phyloP scores from a whole-genome alignment of 2,113 vertebrate species.

The Sarotherodon lohbergeri region DNA sequence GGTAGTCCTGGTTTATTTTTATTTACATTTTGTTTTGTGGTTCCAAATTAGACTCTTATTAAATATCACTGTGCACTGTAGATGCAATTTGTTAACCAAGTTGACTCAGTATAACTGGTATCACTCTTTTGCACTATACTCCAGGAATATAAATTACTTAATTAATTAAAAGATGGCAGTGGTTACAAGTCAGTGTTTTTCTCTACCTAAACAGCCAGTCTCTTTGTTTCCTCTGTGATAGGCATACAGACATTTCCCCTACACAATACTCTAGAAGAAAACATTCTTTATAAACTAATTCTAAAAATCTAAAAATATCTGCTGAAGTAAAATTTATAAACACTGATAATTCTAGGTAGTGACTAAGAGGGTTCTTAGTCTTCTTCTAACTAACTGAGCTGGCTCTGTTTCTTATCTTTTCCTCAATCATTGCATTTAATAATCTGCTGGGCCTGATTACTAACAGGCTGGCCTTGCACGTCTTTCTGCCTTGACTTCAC shows the following conservation, averaged over 20 bases:
- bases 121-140: not conserved
- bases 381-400: not conserved
- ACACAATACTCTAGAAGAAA: not conserved
- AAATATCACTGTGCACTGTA: not conserved
- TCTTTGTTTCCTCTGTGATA: not conserved
- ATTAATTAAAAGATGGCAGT: not conserved
- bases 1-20: not conserved
- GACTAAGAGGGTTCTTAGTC: not conserved
- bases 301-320: not conserved
- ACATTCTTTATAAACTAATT: not conserved
- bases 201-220: not conserved
- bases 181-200: not conserved
- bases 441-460: constrained; percentile 34
- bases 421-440: constrained; percentile 32
- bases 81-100: not conserved
- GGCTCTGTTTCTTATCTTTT: not conserved
- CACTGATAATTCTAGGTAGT: not conserved
- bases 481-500: not conserved
- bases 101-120: accelerated
- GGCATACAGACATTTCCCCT: not conserved
- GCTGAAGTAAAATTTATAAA: not conserved
- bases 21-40: not conserved
- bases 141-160: not conserved
- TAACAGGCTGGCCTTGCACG: constrained; percentile 31
- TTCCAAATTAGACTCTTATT: not conserved